Percentiles rank a stretch among this genome's conserved stretches.
Conservation (phyloP, 2,797 vertebrate genomes). For the Petrocephalus sullivani region DNA sequence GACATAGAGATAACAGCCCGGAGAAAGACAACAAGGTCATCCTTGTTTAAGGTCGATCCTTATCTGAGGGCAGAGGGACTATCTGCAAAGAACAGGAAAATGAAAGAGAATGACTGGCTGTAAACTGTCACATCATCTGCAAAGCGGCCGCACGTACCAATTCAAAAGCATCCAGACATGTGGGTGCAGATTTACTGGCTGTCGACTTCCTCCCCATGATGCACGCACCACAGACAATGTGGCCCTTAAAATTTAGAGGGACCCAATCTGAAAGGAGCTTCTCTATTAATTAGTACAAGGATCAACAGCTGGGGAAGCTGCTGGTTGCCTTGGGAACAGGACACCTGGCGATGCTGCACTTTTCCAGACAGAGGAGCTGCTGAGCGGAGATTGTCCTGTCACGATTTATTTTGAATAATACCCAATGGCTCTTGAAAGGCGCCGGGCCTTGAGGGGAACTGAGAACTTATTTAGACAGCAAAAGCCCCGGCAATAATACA, state of each 20-base stretch:
- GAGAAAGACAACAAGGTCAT: neutral
- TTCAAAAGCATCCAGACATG: neutral
- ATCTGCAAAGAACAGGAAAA: neutral
- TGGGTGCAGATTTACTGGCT: neutral
- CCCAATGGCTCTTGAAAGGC: neutral
- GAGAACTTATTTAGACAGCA: neutral
- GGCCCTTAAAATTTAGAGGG: neutral
- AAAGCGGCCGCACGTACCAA: neutral
- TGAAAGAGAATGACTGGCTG: neutral
- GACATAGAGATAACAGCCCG: neutral
- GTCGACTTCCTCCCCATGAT: neutral
- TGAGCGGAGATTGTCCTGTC: neutral
- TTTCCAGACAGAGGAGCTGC: neutral
- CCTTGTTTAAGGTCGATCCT: neutral
- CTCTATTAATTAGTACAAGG: neutral
- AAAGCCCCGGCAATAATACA: neutral
- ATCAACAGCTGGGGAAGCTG: neutral
- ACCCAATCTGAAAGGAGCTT: neutral
- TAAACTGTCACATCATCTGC: neutral
- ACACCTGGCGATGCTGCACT: neutral
- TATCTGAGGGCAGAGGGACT: conserved; percentile 1
- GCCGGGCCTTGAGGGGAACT: neutral
- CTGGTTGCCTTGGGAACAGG: neutral
- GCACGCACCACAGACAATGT: neutral
- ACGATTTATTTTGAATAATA: neutral